Conservation (phyloP, 2,797 vertebrate species). For the Notoglanidium macrostoma region DNA sequence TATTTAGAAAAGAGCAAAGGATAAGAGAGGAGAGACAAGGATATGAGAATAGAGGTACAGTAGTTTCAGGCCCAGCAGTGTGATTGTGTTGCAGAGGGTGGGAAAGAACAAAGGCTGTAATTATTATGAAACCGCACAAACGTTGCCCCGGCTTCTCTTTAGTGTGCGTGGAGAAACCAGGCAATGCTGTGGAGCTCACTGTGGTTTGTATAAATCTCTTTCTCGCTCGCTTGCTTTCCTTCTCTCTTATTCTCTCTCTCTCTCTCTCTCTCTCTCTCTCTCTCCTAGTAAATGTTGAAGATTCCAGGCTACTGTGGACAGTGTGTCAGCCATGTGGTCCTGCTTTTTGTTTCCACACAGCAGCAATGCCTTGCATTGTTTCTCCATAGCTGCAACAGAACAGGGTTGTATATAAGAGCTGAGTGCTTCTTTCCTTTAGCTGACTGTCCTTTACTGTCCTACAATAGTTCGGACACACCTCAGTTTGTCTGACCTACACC, state of each 20-base stretch:
- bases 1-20: background rate
- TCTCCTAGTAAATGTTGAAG: conserved; percentile 4
- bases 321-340: conserved; percentile 35
- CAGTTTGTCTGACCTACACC: conserved; percentile 14
- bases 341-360: conserved; percentile 24
- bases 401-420: conserved; percentile 10
- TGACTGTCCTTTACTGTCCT: conserved; percentile 2
- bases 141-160: conserved; percentile 35
- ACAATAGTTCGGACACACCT: background rate
- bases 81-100: conserved; percentile 22
- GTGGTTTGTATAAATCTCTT: conserved; percentile 44
- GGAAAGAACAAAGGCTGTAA: conserved; percentile 39
- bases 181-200: conserved; percentile 9
- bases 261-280: conserved; percentile 15
- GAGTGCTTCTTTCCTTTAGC: background rate
- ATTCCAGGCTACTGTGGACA: background rate
- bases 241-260: conserved; percentile 9
- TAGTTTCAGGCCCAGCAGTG: conserved; percentile 32
- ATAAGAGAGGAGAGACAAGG: background rate
- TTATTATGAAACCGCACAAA: conserved; percentile 54
- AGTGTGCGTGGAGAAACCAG: conserved; percentile 35
- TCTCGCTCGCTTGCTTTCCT: conserved; percentile 28
- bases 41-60: background rate
- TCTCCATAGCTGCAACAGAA: background rate
- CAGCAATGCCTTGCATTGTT: background rate